Evolutionary conservation across 2,888 invertebrate genomes (phyloP), one percentile per base, ranked within the genome.

Genomic region (Hoplodrina blanda): DNA sequence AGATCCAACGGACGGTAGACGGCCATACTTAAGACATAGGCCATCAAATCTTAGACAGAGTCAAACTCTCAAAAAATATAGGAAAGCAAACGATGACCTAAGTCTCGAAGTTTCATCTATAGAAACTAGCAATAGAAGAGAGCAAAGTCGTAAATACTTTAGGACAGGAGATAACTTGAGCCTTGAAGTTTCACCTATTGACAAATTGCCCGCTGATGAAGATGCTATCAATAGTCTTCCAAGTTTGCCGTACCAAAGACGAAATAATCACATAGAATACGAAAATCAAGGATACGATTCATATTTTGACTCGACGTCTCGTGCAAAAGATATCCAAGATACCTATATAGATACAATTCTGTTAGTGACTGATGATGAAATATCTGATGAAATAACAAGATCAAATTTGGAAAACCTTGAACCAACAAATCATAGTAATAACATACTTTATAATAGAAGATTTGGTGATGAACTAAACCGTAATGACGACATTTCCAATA

Each of bases 291-390:
- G 11, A 2, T n/a, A n/a, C 25, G 1, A 62, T 1, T 19, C 19
- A 41, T 57, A n/a, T 0, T 11, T 6, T 11, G 11, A 41, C 13
- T 11, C 41, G 4, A 17, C 46, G 46, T 46, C 17, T n/a, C 7
- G 13, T 19, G 17, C 19, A 15, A 37, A 54, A 62, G 44, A 53
- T 49, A 56, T 4, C 33, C 55, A 33, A 2, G 53, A 63, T 63
- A 63, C 11, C 3, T 55, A 78, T 41, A 19, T 37, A 30, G 53
- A 73, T 62, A 46, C 52, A 20, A 53, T 63, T 46, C n/a, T 72
- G 11, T 50, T 68, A 15, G 33, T 68, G 11, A 25, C 44, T 53
- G 66, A 46, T 49, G 55, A 78, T 17, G 46, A 66, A n/a, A 59
- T 62, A 55, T 44, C 72, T 52, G 52, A 49, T 55, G 46, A 60